phyloP scores from a whole-genome alignment of 2,888 invertebrate species.

The Aphidius colemani region DNA sequence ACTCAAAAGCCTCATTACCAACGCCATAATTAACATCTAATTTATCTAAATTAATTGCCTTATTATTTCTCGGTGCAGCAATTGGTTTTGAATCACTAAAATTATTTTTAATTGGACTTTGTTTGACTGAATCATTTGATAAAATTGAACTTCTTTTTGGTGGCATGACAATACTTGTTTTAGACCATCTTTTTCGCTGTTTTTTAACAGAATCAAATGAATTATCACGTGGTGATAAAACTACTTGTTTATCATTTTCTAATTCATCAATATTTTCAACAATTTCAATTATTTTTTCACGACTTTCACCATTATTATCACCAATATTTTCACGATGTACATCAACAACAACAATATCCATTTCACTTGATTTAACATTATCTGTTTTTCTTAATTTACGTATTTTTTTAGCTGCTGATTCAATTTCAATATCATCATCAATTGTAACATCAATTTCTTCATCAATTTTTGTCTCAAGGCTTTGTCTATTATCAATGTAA shows the following conservation, averaged over 20 bases:
- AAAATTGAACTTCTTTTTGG: constrained; percentile 27
- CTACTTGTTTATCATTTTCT: neutral
- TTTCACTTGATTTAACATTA: constrained; percentile 19
- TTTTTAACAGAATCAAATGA: constrained; percentile 33
- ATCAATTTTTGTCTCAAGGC: constrained; percentile 15
- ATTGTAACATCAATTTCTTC: constrained; percentile 9
- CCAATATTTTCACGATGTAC: constrained; percentile 38
- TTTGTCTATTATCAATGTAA: constrained; percentile 19
- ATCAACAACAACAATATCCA: constrained; percentile 43
- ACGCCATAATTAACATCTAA: constrained; percentile 30
- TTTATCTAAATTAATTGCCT: constrained; percentile 11
- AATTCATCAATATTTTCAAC: neutral
- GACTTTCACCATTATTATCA: neutral
- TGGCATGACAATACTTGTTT: constrained; percentile 36
- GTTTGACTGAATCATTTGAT: constrained; percentile 19
- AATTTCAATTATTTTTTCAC: constrained; percentile 8
- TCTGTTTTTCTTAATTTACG: constrained; percentile 19
- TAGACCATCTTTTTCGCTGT: constrained; percentile 48
- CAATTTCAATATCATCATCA: neutral
- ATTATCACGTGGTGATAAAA: constrained; percentile 9
- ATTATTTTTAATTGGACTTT: constrained; percentile 22
- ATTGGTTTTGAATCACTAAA: constrained; percentile 33
- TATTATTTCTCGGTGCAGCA: constrained; percentile 39
- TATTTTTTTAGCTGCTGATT: constrained; percentile 8
- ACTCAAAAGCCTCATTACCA: constrained; percentile 47